Evolutionary conservation across 2,888 invertebrate genomes (phyloP), one percentile per base, ranked within the genome.

Genomic region (Taenaris catops): DNA sequence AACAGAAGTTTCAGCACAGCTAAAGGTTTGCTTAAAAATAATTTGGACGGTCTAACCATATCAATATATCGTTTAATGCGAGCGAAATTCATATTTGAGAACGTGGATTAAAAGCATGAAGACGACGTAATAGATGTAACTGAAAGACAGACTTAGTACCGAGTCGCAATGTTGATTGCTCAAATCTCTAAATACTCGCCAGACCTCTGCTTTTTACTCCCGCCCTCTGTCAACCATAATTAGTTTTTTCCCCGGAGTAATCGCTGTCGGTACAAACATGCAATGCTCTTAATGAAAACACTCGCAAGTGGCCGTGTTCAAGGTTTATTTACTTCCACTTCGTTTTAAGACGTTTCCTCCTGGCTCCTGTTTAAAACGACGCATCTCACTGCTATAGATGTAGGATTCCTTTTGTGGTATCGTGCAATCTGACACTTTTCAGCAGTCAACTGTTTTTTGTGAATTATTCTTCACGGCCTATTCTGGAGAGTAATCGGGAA

Each of bases 281-380:
- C 78, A 80, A 78, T 75, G 69, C 75, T 75, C 65, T 65, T 79
- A 81, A 83, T 81, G 78, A 83, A 80, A 80, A 78, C 64, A 67
- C 71, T 74, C 66, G 68, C 68, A 74, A 81, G 76, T 73, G 68
- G 68, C 68, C 45, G 66, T 69, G 70, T 72, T 81, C 76, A 76
- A 74, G 70, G 72, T 78, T 75, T 78, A 80, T 72, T 76, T 69
- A 72, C 71, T 72, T 74, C 65, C 67, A 73, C 64, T 78, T 70
- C 61, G 60, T 75, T 76, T 78, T 79, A 65, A 69, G 50, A 58
- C 59, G 46, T 53, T 60, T 56, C 58, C 60, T 67, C 64, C 66
- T 58, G 56, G 55, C 59, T 55, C 56, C 62, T 60, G 53, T 60
- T 21, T 55, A 61, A 55, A 62, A 55, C 55, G 40, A 58, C 20